These are phyloP conservation scores for Caenorhabditis briggsae DNA, from an alignment of 1,140 invertebrate genomes.

Conservation along the genomic window DNA sequence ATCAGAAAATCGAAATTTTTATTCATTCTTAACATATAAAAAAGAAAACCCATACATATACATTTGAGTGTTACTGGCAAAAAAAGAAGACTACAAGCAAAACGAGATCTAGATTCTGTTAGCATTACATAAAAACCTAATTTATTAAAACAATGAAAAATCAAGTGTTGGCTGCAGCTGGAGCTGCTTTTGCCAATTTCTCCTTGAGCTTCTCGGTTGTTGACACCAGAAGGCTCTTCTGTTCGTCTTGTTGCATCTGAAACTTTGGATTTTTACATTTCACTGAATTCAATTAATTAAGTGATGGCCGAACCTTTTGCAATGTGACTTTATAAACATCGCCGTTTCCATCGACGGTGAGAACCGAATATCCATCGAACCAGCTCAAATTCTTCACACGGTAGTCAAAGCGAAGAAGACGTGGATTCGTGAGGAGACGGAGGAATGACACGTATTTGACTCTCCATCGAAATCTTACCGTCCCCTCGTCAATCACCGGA, in stretches of 20 bases:
- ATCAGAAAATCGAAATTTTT: no score
- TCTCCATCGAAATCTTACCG: slow-evolving; percentile 63
- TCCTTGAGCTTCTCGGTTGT: slow-evolving; percentile 58
- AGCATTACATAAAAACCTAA: slow-evolving; percentile 19
- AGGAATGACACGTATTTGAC: slow-evolving; percentile 63
- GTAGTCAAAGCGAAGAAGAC: slow-evolving; percentile 59
- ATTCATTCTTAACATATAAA: not conserved
- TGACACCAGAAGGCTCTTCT: slow-evolving; percentile 39
- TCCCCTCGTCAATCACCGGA: slow-evolving; percentile 66
- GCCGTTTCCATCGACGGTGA: slow-evolving; percentile 66
- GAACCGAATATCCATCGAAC: slow-evolving; percentile 66
- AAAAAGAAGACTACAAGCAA: not conserved
- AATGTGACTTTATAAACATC: slow-evolving; percentile 64
- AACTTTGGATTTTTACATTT: not conserved
- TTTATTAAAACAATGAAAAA: not conserved
- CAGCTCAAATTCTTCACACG: slow-evolving; percentile 61
- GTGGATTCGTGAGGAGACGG: slow-evolving; percentile 58
- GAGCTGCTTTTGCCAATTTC: slow-evolving; percentile 22
- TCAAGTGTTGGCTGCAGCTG: not conserved
- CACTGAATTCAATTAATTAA: not conserved
- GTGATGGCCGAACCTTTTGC: slow-evolving; percentile 53
- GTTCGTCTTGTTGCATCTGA: slow-evolving; percentile 58
- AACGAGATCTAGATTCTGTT: slow-evolving; percentile 29
- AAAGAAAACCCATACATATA: not conserved
- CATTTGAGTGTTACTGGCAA: not conserved